Percentiles rank a stretch among this genome's conserved stretches.
Conservation (phyloP, 2,888 invertebrate species). For the Mythimna vitellina region DNA sequence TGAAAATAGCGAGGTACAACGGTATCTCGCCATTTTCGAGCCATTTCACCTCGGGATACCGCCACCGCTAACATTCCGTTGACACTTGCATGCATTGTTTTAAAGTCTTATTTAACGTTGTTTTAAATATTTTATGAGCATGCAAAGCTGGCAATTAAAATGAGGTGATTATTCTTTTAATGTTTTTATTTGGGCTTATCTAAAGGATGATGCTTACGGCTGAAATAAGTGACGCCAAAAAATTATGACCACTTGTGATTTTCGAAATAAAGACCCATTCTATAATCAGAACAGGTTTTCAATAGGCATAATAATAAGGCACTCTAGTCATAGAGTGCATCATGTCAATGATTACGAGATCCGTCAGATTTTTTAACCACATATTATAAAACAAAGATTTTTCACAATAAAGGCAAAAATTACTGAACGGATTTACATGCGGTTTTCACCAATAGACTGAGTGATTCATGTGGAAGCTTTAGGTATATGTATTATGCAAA, state of each 20-base stretch:
- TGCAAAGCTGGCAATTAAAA: conserved; percentile 15
- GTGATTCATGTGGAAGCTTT: too few relatives aligned
- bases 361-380: too few relatives aligned
- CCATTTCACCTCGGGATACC: conserved; percentile 38
- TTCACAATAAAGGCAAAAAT: too few relatives aligned
- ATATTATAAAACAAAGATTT: too few relatives aligned
- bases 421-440: too few relatives aligned
- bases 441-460: too few relatives aligned
- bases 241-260: neutral
- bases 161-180: conserved; percentile 4
- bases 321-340: too few relatives aligned
- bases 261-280: neutral
- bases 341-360: too few relatives aligned
- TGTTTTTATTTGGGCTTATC: neutral
- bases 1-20: conserved; percentile 30
- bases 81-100: conserved; percentile 52
- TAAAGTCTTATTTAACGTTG: conserved; percentile 44
- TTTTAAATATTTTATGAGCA: conserved; percentile 37
- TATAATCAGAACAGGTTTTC: too few relatives aligned
- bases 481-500: too few relatives aligned
- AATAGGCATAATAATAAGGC: neutral
- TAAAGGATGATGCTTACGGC: neutral
- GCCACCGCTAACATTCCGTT: conserved; percentile 47
- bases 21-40: too few relatives aligned
- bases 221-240: neutral